Base-by-base conservation (phyloP, 2,888 invertebrate species). In the Lottia gigantea region DNA sequence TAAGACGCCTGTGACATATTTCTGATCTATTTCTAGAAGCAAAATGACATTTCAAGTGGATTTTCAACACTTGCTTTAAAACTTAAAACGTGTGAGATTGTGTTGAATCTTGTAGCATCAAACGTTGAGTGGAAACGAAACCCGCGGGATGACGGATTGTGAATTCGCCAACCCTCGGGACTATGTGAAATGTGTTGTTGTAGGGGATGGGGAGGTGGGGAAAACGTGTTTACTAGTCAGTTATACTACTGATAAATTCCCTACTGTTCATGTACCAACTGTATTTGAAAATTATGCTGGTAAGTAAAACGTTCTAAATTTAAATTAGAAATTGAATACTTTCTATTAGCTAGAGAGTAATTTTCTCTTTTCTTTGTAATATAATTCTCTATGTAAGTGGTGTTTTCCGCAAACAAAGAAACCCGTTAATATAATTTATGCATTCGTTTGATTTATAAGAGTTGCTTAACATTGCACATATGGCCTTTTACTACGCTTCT, bases 141-240 rank as follows among this genome's bases (percentile, higher is more conserved):
- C 40, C 40, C 40, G 11, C 23, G 23, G 55, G 55, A 55, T 55
- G 55, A 55, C 55, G 23, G 55, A 55, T 23, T 23, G 19, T 11
- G 55, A 55, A 23, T 55, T 55, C 19, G 19, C 55, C 12, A 55
- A 55, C 55, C 55, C 55, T 19, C 23, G 55, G 16, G 68, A 67
- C 55, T 73, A 65, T 55, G 72, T 72, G 23, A 77, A 76, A 61
- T 74, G 74, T 66, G 74, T 74, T n/a, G 75, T 77, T 40, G 77
- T 77, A 23, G 77, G 77, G 15, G 77, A 77, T 62, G 76, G 76
- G n/a, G 75, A 72, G 23, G 76, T 77, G 23, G 77, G 77, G 12
- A 77, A 77, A 62, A 77, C 77, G 31, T 75, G 73, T 61, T 25
- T 77, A 55, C 70, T 77, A 16, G 66, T 74, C 14, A 71, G 72